Conservation (phyloP, 2,888 invertebrate species). For the Tethea ocularis region DNA sequence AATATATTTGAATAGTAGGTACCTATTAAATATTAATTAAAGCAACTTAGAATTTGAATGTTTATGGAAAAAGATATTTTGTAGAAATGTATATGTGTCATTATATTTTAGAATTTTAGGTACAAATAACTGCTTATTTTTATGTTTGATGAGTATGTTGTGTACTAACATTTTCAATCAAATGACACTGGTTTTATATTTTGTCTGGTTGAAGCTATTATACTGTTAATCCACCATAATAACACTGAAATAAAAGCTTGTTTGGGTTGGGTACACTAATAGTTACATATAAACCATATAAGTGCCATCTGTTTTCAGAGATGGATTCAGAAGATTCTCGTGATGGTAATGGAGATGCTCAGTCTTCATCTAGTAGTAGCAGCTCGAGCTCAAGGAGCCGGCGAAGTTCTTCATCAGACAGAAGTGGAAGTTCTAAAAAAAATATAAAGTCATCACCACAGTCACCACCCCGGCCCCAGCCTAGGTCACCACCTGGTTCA, state of each 20-base stretch:
- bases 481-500: conserved; percentile 17
- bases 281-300: conserved; percentile 29
- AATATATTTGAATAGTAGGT: too few relatives aligned
- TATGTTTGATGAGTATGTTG: conserved; percentile 30
- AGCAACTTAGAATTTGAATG: too few relatives aligned
- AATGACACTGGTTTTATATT: conserved; percentile 19
- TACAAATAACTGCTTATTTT: not conserved
- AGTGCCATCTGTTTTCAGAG: conserved; percentile 63
- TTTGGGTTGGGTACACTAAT: conserved; percentile 45
- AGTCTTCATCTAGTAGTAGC: conserved; percentile 78
- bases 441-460: conserved; percentile 61
- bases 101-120: not conserved
- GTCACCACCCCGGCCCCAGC: conserved; percentile 29
- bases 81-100: not conserved
- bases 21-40: too few relatives aligned
- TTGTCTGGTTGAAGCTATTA: conserved; percentile 41
- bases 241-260: conserved; percentile 49
- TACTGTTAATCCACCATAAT: conserved; percentile 17
- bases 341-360: conserved; percentile 73
- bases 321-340: conserved; percentile 86
- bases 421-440: conserved; percentile 69
- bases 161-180: conserved; percentile 45
- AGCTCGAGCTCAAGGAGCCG: conserved; percentile 75
- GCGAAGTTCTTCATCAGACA: conserved; percentile 70
- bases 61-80: not conserved